Evolutionary conservation across 2,888 invertebrate genomes (phyloP), one percentile per base, ranked within the genome.

Genomic region (Macaria liturata): DNA sequence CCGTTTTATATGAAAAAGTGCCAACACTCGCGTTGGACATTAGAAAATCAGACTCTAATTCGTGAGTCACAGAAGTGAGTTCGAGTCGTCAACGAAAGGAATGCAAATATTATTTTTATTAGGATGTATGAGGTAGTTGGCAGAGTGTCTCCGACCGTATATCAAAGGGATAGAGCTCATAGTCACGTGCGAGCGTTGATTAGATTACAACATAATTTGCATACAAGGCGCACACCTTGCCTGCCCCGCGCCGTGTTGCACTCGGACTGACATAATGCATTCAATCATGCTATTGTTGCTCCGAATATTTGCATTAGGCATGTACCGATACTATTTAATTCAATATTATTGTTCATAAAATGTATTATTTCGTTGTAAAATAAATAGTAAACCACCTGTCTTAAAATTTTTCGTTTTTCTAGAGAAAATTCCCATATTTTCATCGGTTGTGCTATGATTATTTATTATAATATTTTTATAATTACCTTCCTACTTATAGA

Each of bases 201-300:
- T 49, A 66, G 75, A 67, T 71, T 74, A 64, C 71, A 74, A 67
- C 71, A 56, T 84, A 90, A 91, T 91, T 91, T 90, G 90, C 90
- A 91, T 91, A 90, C 80, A 77, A 76, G 46, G 54, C 49, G 58
- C 86, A 84, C 91, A 91, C 90, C 90, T 91, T 91, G 88, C 20
- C 20, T 20, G 55, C 76, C 75, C 76, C 84, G 87, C 88, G 88
- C 84, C 88, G 79, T 84, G 84, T 78, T 80, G 83, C 87, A 85
- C 82, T 68, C 89, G 90, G 90, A 90, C 83, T 88, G 90, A 89
- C 91, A 85, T 81, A 70, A 81, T 74, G 70, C 58, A 71, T 72
- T 82, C 72, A 78, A 81, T 74, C 63, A 69, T 61, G 53, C 60
- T 69, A 74, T 76, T 72, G 51, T 51, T 50, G 47, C 56, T 55